Evolutionary conservation across 2,888 invertebrate genomes (phyloP).

Genomic region (Mythimna albipuncta): DNA sequence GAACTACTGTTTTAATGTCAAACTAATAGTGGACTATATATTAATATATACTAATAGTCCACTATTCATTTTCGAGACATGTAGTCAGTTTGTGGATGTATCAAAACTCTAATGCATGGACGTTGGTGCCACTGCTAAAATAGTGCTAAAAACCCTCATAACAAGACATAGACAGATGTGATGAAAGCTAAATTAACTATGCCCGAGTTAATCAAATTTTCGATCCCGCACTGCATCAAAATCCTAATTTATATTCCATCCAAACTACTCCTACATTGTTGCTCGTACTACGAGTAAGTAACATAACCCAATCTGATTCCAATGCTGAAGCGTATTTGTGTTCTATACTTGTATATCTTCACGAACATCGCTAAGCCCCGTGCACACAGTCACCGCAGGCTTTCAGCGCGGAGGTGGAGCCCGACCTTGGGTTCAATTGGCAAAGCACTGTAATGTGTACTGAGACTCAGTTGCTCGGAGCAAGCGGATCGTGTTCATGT

Average conservation of each 20-base stretch:
- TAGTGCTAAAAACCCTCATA: not conserved
- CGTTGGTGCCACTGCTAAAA: too few relatives aligned
- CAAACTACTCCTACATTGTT: slow-evolving; percentile 19
- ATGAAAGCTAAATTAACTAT: not conserved
- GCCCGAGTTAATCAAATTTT: not conserved
- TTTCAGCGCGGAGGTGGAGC: slow-evolving; percentile 15
- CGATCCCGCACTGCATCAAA: slow-evolving; percentile 17
- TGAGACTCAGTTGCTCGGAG: slow-evolving; percentile 39
- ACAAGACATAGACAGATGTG: not conserved
- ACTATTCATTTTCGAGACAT: too few relatives aligned
- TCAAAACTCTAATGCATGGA: too few relatives aligned
- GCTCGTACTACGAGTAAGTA: slow-evolving; percentile 6
- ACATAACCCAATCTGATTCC: slow-evolving; percentile 36
- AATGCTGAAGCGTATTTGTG: slow-evolving; percentile 23
- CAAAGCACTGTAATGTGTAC: slow-evolving; percentile 45
- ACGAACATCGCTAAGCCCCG: slow-evolving; percentile 22
- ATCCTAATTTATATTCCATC: slow-evolving; percentile 28
- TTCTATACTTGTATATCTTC: slow-evolving; percentile 10
- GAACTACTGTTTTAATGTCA: too few relatives aligned
- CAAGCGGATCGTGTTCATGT: slow-evolving; percentile 52
- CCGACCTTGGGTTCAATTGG: slow-evolving; percentile 58
- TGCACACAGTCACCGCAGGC: slow-evolving; percentile 42
- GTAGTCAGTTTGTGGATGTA: too few relatives aligned
- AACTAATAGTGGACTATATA: too few relatives aligned
- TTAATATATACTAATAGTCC: too few relatives aligned